Evolutionary conservation across 2,888 invertebrate species (phyloP), one percentile per base, ranked within the genome.

Genomic region (Chrysopilus asiliformis): DNA sequence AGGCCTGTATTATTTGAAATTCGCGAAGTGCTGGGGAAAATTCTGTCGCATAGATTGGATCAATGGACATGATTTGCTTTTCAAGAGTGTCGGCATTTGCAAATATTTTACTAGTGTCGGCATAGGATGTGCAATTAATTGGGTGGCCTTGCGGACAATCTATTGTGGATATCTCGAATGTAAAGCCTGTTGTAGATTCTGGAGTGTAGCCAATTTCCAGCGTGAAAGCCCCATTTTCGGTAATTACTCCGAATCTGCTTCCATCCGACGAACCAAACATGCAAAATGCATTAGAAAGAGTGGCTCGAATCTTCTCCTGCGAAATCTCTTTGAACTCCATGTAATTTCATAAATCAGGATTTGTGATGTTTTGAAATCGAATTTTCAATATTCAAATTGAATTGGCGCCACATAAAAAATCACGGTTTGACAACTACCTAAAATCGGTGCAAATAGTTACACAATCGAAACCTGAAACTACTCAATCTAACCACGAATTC

Each of bases 31-130:
- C 49, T 3, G 43, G 35, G 0, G 55, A 43, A 36, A 47, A 51
- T 3, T 50, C 41, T 2, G 50, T 43, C 2, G 54, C 48, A 39
- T 53, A 60, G 0, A 47, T 41, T 1, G 54, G 46, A 22, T 60
- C 57, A 24, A 60, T 26, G 2, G 49, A 40, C 16, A 60, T 26
- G 10, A 50, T 48, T 20, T 60, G 60, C 3, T 47, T 41, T 27
- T 57, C 49, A 12, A 51, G 38, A 3, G 49, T 43, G 35, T 43
- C 32, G 13, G 37, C 6, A 8, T 17, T 32, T 3, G 16, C 24
- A 15, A 25, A 37, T 13, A 26, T 16, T 2, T 4, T 9, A 29
- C 13, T 25, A 4, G 32, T 25, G 4, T 26, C 32, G 8, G 32
- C 25, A 9, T 32, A 19, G 5, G 24, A 8, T 6, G 4, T 26